Conservation (phyloP, 2,113 vertebrate species). For the Perca fluviatilis region DNA sequence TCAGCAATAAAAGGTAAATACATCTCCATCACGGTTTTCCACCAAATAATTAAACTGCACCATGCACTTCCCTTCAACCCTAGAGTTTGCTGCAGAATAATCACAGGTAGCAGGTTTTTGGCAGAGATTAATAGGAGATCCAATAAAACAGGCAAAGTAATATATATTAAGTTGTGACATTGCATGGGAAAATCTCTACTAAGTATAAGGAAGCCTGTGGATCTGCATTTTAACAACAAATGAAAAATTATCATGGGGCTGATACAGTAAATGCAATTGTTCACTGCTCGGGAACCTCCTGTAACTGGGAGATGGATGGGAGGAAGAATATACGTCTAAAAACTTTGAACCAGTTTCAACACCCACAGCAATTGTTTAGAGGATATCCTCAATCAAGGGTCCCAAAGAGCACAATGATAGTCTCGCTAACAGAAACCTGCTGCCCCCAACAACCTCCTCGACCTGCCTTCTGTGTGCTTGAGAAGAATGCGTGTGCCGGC, state of each 20-base stretch:
- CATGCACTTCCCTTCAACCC: conserved; percentile 41
- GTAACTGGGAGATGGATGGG: conserved; percentile 47
- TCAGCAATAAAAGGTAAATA: conserved; percentile 5
- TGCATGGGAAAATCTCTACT: conserved; percentile 10
- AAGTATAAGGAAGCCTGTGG: background rate
- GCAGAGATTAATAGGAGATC: conserved; percentile 7
- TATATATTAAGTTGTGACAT: conserved; percentile 26
- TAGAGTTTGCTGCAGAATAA: conserved; percentile 10
- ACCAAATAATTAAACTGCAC: conserved; percentile 1
- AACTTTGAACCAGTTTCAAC: conserved; percentile 73
- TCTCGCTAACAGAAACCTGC: conserved; percentile 62
- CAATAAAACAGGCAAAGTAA: conserved; percentile 13
- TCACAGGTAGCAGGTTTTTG: conserved; percentile 29
- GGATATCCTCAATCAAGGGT: conserved; percentile 81
- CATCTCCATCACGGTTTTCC: background rate
- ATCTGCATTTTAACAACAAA: conserved; percentile 27
- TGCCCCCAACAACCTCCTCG: conserved; percentile 49
- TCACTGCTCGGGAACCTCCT: conserved; percentile 12
- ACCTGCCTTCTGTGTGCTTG: conserved; percentile 26
- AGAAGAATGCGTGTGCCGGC: conserved; percentile 7
- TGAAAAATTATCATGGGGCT: conserved; percentile 22
- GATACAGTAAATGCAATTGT: conserved; percentile 41
- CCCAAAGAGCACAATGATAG: conserved; percentile 70
- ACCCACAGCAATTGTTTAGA: conserved; percentile 70
- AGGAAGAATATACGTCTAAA: conserved; percentile 48